Percentiles rank a stretch among this genome's conserved stretches.
Evolutionary conservation across 2,797 vertebrate genomes (phyloP).

Genomic region (Zonotrichia albicollis): DNA sequence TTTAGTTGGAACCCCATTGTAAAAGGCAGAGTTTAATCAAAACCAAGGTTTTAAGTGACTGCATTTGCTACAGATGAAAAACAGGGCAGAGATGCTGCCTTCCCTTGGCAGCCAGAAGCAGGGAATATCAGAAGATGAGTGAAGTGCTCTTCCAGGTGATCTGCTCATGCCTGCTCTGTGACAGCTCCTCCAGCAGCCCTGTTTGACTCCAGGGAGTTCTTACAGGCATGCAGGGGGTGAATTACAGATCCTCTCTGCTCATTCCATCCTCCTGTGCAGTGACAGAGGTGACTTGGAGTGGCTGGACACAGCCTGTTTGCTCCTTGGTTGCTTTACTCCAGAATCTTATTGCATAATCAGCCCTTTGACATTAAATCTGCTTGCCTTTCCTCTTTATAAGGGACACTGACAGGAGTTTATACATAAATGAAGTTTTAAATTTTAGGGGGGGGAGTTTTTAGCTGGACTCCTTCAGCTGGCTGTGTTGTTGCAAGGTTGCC

Average conservation of each 20-base stretch:
- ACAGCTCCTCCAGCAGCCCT: background rate
- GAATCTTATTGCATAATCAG: background rate
- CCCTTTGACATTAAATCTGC: constrained; percentile 43
- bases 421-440: background rate
- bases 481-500: constrained; percentile 31
- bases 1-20: background rate
- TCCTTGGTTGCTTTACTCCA: background rate
- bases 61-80: background rate
- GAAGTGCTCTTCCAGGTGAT: background rate
- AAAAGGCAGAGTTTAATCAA: constrained; percentile 29
- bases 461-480: background rate
- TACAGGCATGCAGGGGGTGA: background rate
- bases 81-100: background rate
- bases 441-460: background rate
- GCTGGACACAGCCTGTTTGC: background rate
- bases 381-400: constrained; percentile 1
- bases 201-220: background rate
- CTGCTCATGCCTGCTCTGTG: background rate
- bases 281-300: background rate
- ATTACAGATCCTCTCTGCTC: background rate
- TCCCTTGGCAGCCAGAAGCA: background rate
- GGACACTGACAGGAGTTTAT: constrained; percentile 11
- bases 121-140: background rate
- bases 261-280: background rate
- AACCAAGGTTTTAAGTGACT: constrained; percentile 33